These are phyloP conservation scores for Percopsis transmontana DNA, from an alignment of 2,113 vertebrate genomes.

Conservation along the genomic window DNA sequence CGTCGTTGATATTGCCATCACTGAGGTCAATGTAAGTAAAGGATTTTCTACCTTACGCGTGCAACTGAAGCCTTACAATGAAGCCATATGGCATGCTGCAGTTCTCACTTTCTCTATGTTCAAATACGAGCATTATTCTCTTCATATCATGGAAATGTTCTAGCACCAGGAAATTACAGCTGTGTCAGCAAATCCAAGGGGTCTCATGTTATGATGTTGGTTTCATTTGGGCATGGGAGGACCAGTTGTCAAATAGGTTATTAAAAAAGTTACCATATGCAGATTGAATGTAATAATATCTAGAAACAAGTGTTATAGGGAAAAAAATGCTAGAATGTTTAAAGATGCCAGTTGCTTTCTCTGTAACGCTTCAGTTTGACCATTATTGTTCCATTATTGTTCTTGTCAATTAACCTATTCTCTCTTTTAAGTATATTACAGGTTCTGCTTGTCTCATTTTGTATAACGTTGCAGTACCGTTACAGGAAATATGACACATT, in stretches of 20 bases:
- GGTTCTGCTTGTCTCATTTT: slow-evolving; percentile 23
- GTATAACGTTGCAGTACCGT: not conserved
- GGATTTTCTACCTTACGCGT: slow-evolving; percentile 58
- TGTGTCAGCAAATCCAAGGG: too few relatives aligned
- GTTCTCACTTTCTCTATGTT: not conserved
- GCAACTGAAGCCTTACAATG: slow-evolving; percentile 76
- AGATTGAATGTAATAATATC: too few relatives aligned
- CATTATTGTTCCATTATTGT: slow-evolving; percentile 10
- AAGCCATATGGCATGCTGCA: slow-evolving; percentile 29
- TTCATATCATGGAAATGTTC: not conserved
- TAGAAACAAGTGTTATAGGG: too few relatives aligned
- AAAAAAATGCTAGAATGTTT: too few relatives aligned
- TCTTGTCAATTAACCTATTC: slow-evolving; percentile 4
- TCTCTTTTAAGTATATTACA: slow-evolving; percentile 13
- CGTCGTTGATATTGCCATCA: slow-evolving; percentile 99
- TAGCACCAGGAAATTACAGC: too few relatives aligned
- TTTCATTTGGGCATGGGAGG: too few relatives aligned
- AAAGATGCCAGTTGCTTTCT: slow-evolving; percentile 42
- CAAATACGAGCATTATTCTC: not conserved
- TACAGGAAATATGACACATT: slow-evolving; percentile 16
- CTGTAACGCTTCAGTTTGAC: slow-evolving; percentile 70
- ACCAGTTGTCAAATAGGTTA: too few relatives aligned
- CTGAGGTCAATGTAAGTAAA: slow-evolving; percentile 99
- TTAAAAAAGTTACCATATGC: too few relatives aligned
- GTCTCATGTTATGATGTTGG: too few relatives aligned